Evolutionary conservation across 2,113 vertebrate species (phyloP).

Genomic region (Delphinapterus leucas): DNA sequence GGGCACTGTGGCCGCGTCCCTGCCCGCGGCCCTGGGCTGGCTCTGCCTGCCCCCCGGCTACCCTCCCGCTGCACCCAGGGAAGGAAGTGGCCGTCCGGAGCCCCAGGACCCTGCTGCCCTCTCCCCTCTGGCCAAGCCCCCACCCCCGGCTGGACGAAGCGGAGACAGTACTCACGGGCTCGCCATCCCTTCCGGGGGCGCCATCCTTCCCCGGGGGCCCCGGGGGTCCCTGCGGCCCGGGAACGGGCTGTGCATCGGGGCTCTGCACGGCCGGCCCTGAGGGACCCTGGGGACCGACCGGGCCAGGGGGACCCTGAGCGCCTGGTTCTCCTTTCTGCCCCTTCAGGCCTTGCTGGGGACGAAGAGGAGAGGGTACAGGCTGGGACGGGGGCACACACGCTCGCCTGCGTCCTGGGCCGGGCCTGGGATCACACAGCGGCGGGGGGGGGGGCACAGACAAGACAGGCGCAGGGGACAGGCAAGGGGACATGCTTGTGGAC

Average conservation of each 20-base stretch:
- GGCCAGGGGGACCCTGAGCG: constrained; percentile 78
- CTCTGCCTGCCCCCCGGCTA: too few relatives aligned
- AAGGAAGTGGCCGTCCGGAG: rapidly evolving
- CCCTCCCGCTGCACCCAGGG: neutral
- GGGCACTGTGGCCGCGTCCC: rapidly evolving
- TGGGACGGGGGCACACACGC: rapidly evolving
- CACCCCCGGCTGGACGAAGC: rapidly evolving
- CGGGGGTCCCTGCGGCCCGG: constrained; percentile 83
- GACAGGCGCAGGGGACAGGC: neutral
- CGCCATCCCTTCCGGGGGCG: constrained; percentile 85
- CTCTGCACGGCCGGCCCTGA: constrained; percentile 49
- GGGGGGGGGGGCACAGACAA: too few relatives aligned
- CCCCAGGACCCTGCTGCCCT: rapidly evolving
- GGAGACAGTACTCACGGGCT: constrained; percentile 85
- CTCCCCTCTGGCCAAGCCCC: neutral
- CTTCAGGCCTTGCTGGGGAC: constrained; percentile 86
- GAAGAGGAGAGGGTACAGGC: neutral
- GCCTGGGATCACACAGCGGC: too few relatives aligned
- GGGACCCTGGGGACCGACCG: constrained; percentile 80
- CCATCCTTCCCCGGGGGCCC: constrained; percentile 83
- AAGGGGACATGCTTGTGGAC: neutral
- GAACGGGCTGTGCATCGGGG: constrained; percentile 71
- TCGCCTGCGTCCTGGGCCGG: neutral
- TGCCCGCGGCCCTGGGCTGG: neutral
- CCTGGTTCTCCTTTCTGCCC: constrained; percentile 91